These are phyloP conservation scores for Nephrotoma appendiculata DNA, from an alignment of 2,888 invertebrate genomes.

Conservation along the genomic window DNA sequence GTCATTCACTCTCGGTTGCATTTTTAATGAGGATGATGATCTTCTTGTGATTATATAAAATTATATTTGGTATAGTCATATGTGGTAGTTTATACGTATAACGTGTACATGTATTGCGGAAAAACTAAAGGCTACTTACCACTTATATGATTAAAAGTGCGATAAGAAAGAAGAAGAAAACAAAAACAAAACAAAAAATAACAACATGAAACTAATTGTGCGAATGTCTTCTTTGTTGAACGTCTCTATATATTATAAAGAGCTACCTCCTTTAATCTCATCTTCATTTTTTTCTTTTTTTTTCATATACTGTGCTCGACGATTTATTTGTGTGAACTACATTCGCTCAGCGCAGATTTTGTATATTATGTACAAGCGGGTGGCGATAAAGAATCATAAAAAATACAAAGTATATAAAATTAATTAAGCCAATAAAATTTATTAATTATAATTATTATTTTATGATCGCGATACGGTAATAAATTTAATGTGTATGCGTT, in stretches of 20 bases:
- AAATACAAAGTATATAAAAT: neutral
- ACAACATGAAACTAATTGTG: neutral
- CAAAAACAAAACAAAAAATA: neutral
- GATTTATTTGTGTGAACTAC: neutral
- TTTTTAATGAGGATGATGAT: neutral
- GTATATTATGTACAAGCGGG: neutral
- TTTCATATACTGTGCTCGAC: neutral
- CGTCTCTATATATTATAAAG: neutral
- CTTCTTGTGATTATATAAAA: neutral
- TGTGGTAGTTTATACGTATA: neutral
- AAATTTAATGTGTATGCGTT: neutral
- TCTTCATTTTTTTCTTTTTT: neutral
- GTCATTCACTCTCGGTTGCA: neutral
- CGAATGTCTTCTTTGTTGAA: neutral
- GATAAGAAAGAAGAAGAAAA: neutral
- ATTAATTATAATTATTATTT: neutral
- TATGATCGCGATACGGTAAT: neutral
- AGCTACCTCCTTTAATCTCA: neutral
- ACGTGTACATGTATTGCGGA: neutral
- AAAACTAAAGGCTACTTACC: neutral
- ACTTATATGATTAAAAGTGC: neutral
- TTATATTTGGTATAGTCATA: neutral
- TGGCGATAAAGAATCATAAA: neutral
- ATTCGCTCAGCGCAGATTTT: neutral
- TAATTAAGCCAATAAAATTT: neutral